phyloP scores from a whole-genome alignment of 2,888 invertebrate genomes.

The Geophilus truncorum region DNA sequence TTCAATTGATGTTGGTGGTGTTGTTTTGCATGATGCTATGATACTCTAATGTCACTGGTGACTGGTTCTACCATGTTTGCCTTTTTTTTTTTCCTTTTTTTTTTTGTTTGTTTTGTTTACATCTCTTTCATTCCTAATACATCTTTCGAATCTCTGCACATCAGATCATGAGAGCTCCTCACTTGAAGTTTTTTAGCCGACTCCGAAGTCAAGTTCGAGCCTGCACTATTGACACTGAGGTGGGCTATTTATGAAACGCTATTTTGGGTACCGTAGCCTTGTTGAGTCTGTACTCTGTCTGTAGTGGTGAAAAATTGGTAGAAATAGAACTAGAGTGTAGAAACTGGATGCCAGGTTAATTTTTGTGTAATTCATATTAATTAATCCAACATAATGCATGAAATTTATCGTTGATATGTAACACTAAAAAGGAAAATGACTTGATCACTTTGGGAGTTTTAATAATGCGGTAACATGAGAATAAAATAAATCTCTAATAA shows the following conservation, averaged over 20 bases:
- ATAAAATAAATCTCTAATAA: too few species aligned
- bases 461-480: not conserved
- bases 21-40: not conserved
- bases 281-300: too few species aligned
- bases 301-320: not conserved
- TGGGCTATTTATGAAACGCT: not conserved
- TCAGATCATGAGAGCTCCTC: conserved; percentile 93
- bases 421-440: not conserved
- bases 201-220: conserved; percentile 64
- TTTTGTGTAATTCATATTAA: not conserved
- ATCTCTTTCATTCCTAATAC: not conserved
- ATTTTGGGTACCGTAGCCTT: not conserved
- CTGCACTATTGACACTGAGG: conserved; percentile 9
- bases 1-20: not conserved
- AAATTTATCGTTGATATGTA: not conserved
- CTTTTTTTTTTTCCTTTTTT: conserved; percentile 38
- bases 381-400: not conserved
- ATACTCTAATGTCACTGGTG: not conserved
- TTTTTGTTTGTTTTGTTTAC: not conserved
- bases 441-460: not conserved
- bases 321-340: not conserved
- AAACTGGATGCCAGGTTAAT: not conserved
- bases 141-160: conserved; percentile 36
- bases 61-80: conserved; percentile 43
- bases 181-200: conserved; percentile 93